Base-by-base conservation (phyloP, 2,888 invertebrate genomes). In the Agriotes lineatus region DNA sequence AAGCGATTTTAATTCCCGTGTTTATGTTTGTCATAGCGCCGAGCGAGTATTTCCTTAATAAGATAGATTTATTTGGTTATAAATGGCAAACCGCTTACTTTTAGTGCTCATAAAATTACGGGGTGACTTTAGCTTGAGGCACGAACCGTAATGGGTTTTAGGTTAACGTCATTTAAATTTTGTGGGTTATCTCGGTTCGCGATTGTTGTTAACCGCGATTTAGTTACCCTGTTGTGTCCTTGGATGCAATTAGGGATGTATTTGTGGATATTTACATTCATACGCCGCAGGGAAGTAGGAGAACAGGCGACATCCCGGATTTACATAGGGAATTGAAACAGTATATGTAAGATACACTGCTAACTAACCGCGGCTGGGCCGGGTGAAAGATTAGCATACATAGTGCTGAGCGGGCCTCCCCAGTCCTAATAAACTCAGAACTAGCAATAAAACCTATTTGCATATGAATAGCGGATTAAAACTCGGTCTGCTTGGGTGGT, bases 391-490 rank as follows among this genome's bases (percentile, higher is more conserved):
- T 80, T 80, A 80, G 79, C 80, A 80, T 80, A 80, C 77, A 80
- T 76, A 80, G 75, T 76, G 77, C 73, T 54, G 58, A 42, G 67
- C 58, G 33, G 65, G 59, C 67, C 73, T 59, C 69, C 68, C 69
- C 59, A 48, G 64, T 73, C 74, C 78, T 82, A 82, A 82, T 82
- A 82, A 82, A 82, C 81, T 81, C 80, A 77, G 78, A 82, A 81
- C 81, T 82, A 80, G 82, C 82, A 82, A 83, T 83, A 81, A 83
- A 82, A 82, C 79, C 80, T 78, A 83, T 83, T 83, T 83, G 82
- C 83, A 83, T 83, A 80, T 81, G 82, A 83, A 83, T 83, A 74
- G 83, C 77, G 81, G 82, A 82, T 83, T 83, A 83, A 82, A 82
- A 82, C 80, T 81, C 80, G 73, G 74, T 75, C 74, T 75, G 72